Conservation (phyloP, 2,113 vertebrate species). For the Tupaia chinensis region DNA sequence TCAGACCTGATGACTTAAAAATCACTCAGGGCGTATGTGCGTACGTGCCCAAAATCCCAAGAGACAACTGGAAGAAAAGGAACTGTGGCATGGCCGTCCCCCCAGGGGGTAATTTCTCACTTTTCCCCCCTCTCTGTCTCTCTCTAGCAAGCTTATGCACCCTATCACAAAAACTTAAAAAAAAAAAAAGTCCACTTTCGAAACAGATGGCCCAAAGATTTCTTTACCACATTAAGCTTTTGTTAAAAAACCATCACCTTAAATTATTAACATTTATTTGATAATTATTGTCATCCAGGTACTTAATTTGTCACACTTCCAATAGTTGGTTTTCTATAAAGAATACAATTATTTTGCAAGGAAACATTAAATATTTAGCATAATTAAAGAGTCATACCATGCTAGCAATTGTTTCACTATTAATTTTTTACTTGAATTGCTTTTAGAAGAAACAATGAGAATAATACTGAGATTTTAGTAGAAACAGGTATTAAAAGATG, state of each 20-base stretch:
- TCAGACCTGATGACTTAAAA: too few species aligned
- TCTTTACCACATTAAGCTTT: neutral
- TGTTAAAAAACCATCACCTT: neutral
- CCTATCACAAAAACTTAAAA: neutral
- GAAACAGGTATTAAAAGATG: neutral
- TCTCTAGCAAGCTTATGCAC: too few species aligned
- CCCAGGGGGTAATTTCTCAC: too few species aligned
- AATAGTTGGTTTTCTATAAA: constrained; percentile 18
- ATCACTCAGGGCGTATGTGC: too few species aligned
- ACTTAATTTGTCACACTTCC: neutral
- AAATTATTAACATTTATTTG: constrained; percentile 33
- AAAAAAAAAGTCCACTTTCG: neutral
- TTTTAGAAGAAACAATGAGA: neutral
- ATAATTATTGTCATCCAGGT: neutral
- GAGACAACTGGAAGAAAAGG: too few species aligned
- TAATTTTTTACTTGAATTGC: constrained; percentile 44
- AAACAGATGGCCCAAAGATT: constrained; percentile 7
- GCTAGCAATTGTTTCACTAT: neutral
- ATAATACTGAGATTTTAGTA: neutral
- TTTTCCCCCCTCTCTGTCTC: too few species aligned
- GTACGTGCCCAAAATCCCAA: too few species aligned
- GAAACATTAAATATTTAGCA: constrained; percentile 34
- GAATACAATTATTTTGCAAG: constrained; percentile 2
- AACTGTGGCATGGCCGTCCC: too few species aligned
- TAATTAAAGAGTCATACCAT: neutral